Evolutionary conservation across 2,888 invertebrate genomes (phyloP).

Genomic region (Elegia similella): DNA sequence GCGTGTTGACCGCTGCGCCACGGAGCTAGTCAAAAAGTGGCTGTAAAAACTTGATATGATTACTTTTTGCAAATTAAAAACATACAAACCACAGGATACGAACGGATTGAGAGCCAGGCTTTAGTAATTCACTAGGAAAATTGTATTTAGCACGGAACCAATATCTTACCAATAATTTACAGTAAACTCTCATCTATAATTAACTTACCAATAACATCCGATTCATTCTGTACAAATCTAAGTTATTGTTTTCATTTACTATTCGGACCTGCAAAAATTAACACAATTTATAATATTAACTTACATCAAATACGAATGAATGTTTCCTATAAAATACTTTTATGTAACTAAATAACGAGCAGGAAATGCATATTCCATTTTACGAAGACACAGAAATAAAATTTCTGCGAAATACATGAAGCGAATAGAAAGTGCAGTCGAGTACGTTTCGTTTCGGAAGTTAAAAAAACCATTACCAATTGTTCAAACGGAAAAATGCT

Average conservation of each 20-base stretch:
- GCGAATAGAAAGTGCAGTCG: conserved; percentile 14
- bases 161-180: no score
- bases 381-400: conserved; percentile 5
- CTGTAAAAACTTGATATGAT: no score
- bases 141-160: no score
- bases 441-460: conserved; percentile 11
- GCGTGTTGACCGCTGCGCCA: no score
- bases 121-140: no score
- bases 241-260: conserved; percentile 55
- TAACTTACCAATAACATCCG: conserved; percentile 61
- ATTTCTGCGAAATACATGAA: conserved; percentile 2
- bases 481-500: conserved; percentile 67
- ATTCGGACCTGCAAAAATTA: conserved; percentile 51
- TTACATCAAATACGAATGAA: neutral
- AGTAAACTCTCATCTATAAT: neutral
- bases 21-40: no score
- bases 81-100: no score
- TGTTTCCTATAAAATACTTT: no score
- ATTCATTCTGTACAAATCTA: conserved; percentile 64
- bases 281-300: neutral
- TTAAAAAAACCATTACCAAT: conserved; percentile 44
- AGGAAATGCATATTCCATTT: conserved; percentile 11
- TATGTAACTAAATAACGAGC: conserved; percentile 5
- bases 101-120: no score
- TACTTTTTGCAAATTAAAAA: no score